Evolutionary conservation across 2,888 invertebrate genomes (phyloP), one percentile per base, ranked within the genome.

Genomic region (Brassicogethes aeneus): DNA sequence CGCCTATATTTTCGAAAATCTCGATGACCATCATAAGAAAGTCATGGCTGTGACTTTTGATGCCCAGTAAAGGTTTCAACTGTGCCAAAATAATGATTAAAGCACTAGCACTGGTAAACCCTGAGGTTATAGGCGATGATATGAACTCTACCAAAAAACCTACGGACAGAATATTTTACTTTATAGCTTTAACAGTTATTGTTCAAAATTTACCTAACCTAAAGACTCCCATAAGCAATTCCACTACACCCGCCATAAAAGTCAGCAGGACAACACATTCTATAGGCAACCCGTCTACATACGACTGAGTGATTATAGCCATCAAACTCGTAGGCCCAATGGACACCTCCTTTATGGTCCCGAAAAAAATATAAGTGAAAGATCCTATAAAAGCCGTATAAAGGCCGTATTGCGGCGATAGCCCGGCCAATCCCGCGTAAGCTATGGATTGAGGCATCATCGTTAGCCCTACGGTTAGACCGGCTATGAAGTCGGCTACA

Each of bases 321-420:
- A 94, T 90, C 44, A 95, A 76, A 53, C 92, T 91, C 0, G 94
- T 93, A 0, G 95, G 93, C n/a, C 95, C 89, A 50, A 89, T 87
- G 0, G 86, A 86, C 2, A 88, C 87, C 70, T 88, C 85, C 60
- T 81, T 85, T 49, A 87, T 82, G 1, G 91, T 90, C 31, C 95
- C 95, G 55, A 95, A 81, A 53, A 90, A 65, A 39, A 85, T 73
- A 69, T 96, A 96, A 39, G 92, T 73, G 55, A 94, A 85, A 39
- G 87, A 85, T n/a, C 83, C 82, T 66, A 92, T 77, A 64, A 94
- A 91, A 0, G 93, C 83, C 2, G 93, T 88, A 66, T 95, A 95
- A 15, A 96, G 74, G 1, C 95, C 96, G 70, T 89, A 91, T 76
- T 92, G 87, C 16, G 92, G 82, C 13, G 85, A 81, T 39, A 93